Evolutionary conservation across 2,113 vertebrate species (phyloP).

Genomic region (Dicrurus megarhynchus): DNA sequence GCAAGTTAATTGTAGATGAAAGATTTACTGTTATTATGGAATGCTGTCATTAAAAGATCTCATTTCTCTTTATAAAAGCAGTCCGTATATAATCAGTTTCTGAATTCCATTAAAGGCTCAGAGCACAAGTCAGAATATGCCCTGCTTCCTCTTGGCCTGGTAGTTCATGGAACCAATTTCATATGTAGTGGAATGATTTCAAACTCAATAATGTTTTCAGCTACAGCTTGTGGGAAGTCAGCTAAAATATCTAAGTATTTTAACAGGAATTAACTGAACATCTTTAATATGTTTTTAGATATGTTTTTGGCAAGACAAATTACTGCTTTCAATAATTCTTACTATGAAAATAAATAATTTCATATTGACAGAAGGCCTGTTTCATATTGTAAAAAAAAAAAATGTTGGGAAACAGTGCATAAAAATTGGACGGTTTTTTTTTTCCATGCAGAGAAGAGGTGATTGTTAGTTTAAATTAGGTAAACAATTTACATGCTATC

Average conservation of each 20-base stretch:
- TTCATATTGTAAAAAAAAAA: background rate
- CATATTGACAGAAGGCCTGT: background rate
- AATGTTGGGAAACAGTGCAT: background rate
- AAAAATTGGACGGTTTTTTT: fast-evolving
- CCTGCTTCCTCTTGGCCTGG: background rate
- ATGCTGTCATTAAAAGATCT: background rate
- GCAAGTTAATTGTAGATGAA: background rate
- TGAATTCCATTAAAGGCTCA: background rate
- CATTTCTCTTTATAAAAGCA: background rate
- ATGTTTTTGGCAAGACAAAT: background rate
- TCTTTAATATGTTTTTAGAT: background rate
- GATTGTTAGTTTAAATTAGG: background rate
- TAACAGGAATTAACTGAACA: background rate
- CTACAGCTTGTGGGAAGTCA: background rate
- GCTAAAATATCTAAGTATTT: background rate
- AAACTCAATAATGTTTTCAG: background rate
- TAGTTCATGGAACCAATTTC: background rate
- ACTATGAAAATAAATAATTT: background rate
- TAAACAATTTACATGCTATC: background rate
- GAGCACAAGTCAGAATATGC: background rate
- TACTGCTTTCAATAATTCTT: background rate
- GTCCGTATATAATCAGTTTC: background rate
- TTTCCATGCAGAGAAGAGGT: background rate
- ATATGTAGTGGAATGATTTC: background rate
- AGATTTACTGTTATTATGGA: background rate